Conservation (phyloP, 2,888 invertebrate genomes). For the Antheraea assamensis region DNA sequence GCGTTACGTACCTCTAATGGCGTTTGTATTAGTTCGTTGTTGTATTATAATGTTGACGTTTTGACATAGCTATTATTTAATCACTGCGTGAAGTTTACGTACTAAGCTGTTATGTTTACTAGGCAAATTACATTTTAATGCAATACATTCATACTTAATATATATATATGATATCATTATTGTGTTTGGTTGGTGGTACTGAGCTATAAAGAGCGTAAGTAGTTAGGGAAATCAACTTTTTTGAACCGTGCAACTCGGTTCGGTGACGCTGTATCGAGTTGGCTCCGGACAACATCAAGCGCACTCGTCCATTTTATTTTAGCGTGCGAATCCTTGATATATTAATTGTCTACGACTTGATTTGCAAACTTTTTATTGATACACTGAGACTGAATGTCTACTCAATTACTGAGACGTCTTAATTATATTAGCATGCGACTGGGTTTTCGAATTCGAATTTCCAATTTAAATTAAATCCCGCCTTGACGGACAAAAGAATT, state of each 20-base stretch:
- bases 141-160: background rate
- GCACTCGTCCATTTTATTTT: no score
- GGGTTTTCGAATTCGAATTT: constrained; percentile 75
- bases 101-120: constrained; percentile 35
- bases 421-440: constrained; percentile 74
- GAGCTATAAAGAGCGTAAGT: no score
- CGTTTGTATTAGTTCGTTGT: constrained; percentile 48
- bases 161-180: no score
- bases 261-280: no score
- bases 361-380: constrained; percentile 44
- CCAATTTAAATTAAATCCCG: constrained; percentile 62
- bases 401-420: constrained; percentile 71
- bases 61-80: constrained; percentile 40
- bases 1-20: constrained; percentile 51
- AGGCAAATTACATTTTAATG: background rate
- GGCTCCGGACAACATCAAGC: no score
- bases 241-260: no score
- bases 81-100: constrained; percentile 48
- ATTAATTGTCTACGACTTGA: constrained; percentile 33
- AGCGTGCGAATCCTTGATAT: no score
- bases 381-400: constrained; percentile 61
- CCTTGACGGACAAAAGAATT: constrained; percentile 63
- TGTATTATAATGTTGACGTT: constrained; percentile 33
- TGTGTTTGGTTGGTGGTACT: no score
- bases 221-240: no score